Percentiles rank a stretch among this genome's conserved stretches.
Evolutionary conservation across 2,113 vertebrate genomes (phyloP).

Genomic region (Anoplopoma fimbria): DNA sequence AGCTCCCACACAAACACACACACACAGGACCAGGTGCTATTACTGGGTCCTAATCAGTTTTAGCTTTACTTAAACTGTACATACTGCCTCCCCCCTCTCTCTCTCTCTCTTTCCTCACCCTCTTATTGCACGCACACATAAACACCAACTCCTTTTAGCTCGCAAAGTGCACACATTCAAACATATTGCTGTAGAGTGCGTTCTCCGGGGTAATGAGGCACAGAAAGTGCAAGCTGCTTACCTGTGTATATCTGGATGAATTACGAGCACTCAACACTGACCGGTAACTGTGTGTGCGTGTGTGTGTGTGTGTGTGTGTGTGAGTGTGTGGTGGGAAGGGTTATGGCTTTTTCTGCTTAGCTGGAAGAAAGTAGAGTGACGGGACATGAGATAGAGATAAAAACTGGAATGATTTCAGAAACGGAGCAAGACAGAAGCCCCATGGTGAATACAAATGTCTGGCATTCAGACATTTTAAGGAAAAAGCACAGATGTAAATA

Average conservation of each 20-base stretch:
- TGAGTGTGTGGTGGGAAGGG: neutral
- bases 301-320: constrained; percentile 16
- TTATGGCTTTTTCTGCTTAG: neutral
- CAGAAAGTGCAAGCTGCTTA: constrained; percentile 59
- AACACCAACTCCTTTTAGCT: constrained; percentile 18
- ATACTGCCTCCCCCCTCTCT: neutral
- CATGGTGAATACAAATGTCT: neutral
- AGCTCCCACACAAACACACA: constrained; percentile 36
- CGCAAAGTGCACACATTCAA: constrained; percentile 41
- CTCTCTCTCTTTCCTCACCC: neutral
- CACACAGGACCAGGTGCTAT: neutral
- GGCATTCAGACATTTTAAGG: neutral
- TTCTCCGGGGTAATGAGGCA: constrained; percentile 39
- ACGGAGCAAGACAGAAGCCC: neutral
- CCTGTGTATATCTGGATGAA: constrained; percentile 55
- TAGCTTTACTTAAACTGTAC: constrained; percentile 4
- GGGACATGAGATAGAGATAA: neutral
- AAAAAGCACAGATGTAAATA: neutral
- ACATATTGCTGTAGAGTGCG: constrained; percentile 27
- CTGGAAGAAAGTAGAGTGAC: constrained; percentile 7
- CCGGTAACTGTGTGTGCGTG: constrained; percentile 12
- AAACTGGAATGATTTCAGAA: neutral
- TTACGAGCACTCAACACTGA: constrained; percentile 44
- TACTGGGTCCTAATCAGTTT: constrained; percentile 6
- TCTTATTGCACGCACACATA: neutral